Base-by-base conservation (phyloP, 2,888 invertebrate species). In the Dioctria linearis region DNA sequence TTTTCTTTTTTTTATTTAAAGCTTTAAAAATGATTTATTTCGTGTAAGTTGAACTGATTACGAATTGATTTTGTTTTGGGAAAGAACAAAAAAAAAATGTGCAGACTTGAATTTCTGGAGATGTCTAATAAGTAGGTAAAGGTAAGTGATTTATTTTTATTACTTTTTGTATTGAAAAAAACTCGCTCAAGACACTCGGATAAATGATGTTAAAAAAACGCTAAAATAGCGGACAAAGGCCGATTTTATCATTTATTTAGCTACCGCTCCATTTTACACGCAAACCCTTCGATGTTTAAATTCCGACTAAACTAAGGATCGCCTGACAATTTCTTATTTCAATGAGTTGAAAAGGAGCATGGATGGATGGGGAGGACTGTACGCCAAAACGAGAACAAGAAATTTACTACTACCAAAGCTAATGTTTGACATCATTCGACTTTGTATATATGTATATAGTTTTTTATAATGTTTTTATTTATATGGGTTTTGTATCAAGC, bases 191-290 rank as follows among this genome's bases (percentile, higher is more conserved):
- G 82, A 83, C 82, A 80, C 83, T 83, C 82, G 80, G 82, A 83
- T 84, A 85, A 85, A 86, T 86, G 86, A 87, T 90, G 90, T 91
- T 88, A 90, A 91, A 91, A 91, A 91, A 87, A 88, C 89, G 89
- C 91, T 90, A 90, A 88, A 90, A 90, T 91, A 90, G 89, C 92
- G 90, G 88, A 88, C 88, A 87, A 88, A 88, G 87, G 88, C 88
- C 88, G 88, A 88, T 87, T 86, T 88, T 85, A 84, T 86, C 86
- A 86, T 85, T 84, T 86, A 83, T 84, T 85, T 86, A 87, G 88
- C 88, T 88, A 88, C 88, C 88, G 87, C 87, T 87, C 88, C 88
- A 88, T 88, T 85, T 86, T 88, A 85, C 85, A 86, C 85, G 85
- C 85, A 83, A 85, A 85, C 85, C 85, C 83, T 85, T 86, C 87